Evolutionary conservation across 2,113 vertebrate genomes (phyloP), one percentile per base, ranked within the genome.

Genomic region (Pseudorhombus dupliciocellatus): DNA sequence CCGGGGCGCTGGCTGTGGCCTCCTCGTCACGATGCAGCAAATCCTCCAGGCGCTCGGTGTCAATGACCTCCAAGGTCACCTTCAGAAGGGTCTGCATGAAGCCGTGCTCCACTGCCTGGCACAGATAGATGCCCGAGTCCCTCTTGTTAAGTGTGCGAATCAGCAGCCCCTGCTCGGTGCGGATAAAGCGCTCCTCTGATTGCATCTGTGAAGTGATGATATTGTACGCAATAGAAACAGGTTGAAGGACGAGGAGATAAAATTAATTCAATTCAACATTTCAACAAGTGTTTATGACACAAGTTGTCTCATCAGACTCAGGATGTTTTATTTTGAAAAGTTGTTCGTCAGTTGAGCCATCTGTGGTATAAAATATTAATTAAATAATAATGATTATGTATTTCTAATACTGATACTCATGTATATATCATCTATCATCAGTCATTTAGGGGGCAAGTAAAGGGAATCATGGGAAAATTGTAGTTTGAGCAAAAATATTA

Each of bases 21-120:
- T 95, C 95, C 0, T 95, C 95, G 14, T 95, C 92, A 24, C 92
- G 96, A 69, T 96, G 95, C 26, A 98, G 93, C 42, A 99, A 92
- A 57, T 97, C 95, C 75, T 98, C 97, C 79, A 99, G 91, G 66
- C 94, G 96, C 14, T 97, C 96, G 0, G 93, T 92, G 60, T 97
- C 95, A n/a, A 99, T 98, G 57, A 99, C 94, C 81, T 98, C 96
- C 20, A 99, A 84, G 51, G 94, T 96, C 70, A 99, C 96, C 79
- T 95, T 97, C 5, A 98, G 94, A 30, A 99, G 92, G 0, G 93
- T 97, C 89, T 99, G 98, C 89, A 98, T 96, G 90, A 99, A 99
- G 34, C 98, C 96, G 1, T 99, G 98, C 65, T 99, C 98, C 73
- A 98, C 96, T 0, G 97, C 95, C 42, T 96, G 96, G 81, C 98